phyloP scores from a whole-genome alignment of 1,140 invertebrate genomes.

The Drosophila albomicans region DNA sequence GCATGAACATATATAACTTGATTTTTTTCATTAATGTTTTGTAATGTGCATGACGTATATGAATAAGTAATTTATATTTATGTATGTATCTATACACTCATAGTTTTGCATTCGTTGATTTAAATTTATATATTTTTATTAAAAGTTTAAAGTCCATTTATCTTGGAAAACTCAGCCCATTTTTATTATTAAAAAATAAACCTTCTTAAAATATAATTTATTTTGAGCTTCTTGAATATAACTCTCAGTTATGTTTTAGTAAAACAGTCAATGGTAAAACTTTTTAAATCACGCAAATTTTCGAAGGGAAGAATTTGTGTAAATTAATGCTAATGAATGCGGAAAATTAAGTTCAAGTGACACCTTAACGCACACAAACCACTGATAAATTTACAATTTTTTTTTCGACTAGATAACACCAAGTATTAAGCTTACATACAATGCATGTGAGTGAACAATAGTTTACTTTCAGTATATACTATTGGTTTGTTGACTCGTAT shows the following conservation, averaged over 20 bases:
- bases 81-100: not conserved
- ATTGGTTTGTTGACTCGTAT: not conserved
- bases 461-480: not conserved
- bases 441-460: slow-evolving; percentile 1
- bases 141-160: not conserved
- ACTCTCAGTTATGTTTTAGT: not conserved
- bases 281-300: no score
- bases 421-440: slow-evolving; percentile 19
- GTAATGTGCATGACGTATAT: not conserved
- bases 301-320: no score
- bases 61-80: not conserved
- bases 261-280: no score
- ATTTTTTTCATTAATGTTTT: not conserved
- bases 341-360: no score
- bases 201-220: not conserved
- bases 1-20: no score
- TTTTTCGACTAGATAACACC: slow-evolving; percentile 18
- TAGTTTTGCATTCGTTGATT: slow-evolving; percentile 1
- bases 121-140: not conserved
- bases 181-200: not conserved
- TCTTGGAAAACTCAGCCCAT: not conserved
- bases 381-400: not conserved
- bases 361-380: no score
- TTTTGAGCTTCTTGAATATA: not conserved
- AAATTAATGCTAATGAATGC: no score